Evolutionary conservation across 1,140 invertebrate species (phyloP).

Genomic region (Elysia chlorotica): DNA sequence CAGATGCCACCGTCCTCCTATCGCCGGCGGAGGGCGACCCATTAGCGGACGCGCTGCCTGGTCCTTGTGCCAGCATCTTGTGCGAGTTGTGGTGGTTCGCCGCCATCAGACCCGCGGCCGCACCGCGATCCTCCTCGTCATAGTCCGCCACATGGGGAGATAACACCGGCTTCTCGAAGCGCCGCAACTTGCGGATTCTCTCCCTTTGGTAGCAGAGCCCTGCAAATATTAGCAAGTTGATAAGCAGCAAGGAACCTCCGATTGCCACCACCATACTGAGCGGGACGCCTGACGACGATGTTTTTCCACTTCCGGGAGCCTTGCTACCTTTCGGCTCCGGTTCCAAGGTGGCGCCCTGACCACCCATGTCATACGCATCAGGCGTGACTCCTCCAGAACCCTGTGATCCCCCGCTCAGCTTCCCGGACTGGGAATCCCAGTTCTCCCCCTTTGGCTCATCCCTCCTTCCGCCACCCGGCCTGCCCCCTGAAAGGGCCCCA

Average conservation of each 20-base stretch:
- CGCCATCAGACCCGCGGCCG: no score
- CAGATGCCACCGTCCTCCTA: no score
- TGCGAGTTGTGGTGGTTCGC: no score
- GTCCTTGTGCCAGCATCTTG: no score
- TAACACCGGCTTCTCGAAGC: neutral
- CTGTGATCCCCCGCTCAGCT: conserved; percentile 5
- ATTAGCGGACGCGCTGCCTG: no score
- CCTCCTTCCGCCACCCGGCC: no score
- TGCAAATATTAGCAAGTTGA: conserved; percentile 91
- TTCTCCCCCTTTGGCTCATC: no score
- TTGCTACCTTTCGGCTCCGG: neutral
- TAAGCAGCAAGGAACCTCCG: conserved; percentile 84
- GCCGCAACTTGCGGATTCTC: conserved; percentile 63
- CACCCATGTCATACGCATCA: neutral
- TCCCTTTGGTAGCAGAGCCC: conserved; percentile 93
- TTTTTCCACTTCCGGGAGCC: neutral
- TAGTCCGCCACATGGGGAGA: conserved; percentile 6
- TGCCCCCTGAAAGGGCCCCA: no score
- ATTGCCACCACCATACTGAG: conserved; percentile 84
- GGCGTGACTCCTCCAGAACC: no score
- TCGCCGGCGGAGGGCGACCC: no score
- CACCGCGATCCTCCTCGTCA: no score
- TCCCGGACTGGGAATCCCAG: no score
- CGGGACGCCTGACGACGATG: conserved; percentile 20
- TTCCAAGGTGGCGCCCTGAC: neutral